Conservation (phyloP, 2,888 invertebrate genomes). For the Pterobdella sp. region DNA sequence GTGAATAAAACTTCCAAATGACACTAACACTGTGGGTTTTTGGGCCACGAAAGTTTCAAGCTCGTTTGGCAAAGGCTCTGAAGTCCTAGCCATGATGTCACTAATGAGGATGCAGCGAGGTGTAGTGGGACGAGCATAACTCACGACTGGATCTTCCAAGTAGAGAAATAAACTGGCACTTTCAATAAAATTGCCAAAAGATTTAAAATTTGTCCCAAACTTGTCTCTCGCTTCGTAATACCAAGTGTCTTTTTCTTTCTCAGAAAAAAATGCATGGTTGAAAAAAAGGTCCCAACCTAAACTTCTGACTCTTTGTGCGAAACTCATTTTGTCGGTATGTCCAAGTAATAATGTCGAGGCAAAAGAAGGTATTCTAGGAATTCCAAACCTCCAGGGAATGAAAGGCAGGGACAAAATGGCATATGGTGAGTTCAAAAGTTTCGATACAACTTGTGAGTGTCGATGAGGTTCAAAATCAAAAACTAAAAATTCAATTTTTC, state of each 20-base stretch:
- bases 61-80: slow-evolving; percentile 14
- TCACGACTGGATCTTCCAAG: slow-evolving; percentile 25
- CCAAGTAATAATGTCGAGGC: not conserved
- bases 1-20: slow-evolving; percentile 32
- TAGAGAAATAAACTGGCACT: slow-evolving; percentile 16
- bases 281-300: not conserved
- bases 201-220: not conserved
- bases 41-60: slow-evolving; percentile 17
- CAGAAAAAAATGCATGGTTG: no score
- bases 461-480: not conserved
- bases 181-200: not conserved
- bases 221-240: not conserved
- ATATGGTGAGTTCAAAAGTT: slow-evolving; percentile 16
- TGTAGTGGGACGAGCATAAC: slow-evolving; percentile 27
- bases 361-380: slow-evolving; percentile 23
- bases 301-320: slow-evolving; percentile 11
- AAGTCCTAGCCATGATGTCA: slow-evolving; percentile 22
- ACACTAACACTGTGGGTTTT: slow-evolving; percentile 21
- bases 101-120: slow-evolving; percentile 24
- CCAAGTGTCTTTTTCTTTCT: not conserved
- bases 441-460: not conserved
- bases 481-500: slow-evolving; percentile 10
- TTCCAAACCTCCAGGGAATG: not conserved
- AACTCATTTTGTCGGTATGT: slow-evolving; percentile 8
- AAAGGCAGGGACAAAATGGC: slow-evolving; percentile 6